These are phyloP conservation scores for Thomomys bottae DNA, from an alignment of 2,113 vertebrate species.

Conservation along the genomic window DNA sequence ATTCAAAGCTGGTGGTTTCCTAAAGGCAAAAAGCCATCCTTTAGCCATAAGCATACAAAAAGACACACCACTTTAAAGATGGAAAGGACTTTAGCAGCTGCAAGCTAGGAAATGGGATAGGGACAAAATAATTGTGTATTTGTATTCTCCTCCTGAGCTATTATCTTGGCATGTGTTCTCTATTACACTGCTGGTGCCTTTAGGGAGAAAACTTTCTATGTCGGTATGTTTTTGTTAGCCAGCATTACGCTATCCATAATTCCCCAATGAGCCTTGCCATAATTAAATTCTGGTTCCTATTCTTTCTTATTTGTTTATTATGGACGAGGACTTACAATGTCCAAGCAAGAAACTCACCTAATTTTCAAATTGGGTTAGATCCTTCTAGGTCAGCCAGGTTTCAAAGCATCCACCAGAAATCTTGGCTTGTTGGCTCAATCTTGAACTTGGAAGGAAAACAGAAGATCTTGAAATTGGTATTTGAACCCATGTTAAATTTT, in stretches of 20 bases:
- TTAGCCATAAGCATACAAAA: background rate
- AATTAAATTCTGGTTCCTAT: background rate
- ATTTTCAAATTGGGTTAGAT: background rate
- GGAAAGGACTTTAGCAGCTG: background rate
- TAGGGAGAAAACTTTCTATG: background rate
- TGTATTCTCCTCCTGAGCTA: background rate
- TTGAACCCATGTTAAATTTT: conserved; percentile 12
- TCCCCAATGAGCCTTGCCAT: background rate
- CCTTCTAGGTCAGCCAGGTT: background rate
- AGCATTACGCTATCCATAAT: background rate
- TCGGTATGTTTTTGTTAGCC: background rate
- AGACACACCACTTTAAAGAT: background rate
- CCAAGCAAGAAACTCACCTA: conserved; percentile 20
- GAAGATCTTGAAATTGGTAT: conserved; percentile 42
- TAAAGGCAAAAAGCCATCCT: background rate
- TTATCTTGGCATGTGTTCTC: background rate
- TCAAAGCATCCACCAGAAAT: conserved; percentile 3
- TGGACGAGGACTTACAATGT: background rate
- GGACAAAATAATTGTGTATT: background rate
- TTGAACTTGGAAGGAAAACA: conserved; percentile 50
- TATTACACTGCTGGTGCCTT: background rate
- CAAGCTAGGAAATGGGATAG: background rate
- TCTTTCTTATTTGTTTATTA: conserved; percentile 7
- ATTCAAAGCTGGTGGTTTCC: background rate
- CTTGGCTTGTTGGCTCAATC: background rate